A percentile compares a stretch with the other conserved stretches of the same genome.
Conservation (phyloP, 2,888 invertebrate species). For the Polyommatus iphigenia region DNA sequence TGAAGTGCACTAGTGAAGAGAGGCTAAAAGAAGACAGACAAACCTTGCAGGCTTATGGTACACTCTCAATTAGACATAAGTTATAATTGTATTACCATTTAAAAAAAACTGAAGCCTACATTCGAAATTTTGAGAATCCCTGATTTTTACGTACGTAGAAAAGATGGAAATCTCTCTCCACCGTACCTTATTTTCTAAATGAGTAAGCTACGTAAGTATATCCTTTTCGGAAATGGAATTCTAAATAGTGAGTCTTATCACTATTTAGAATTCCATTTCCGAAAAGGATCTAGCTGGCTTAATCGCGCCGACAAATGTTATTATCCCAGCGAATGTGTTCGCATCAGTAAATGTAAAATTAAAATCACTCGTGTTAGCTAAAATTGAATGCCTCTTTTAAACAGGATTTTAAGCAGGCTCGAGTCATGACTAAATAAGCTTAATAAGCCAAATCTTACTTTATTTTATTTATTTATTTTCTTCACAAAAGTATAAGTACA, state of each 20-base stretch:
- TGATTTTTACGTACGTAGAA: too few species aligned
- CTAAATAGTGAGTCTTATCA: not conserved
- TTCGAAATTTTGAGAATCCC: too few species aligned
- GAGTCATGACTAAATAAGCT: not conserved
- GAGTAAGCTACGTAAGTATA: not conserved
- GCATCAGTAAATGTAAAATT: not conserved
- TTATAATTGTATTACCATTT: too few species aligned
- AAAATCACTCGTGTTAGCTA: not conserved
- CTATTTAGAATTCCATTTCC: constrained; percentile 3
- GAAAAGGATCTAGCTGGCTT: not conserved
- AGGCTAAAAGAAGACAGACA: too few species aligned
- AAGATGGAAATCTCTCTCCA: too few species aligned
- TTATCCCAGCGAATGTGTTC: not conserved
- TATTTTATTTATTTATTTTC: too few species aligned
- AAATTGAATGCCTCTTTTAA: not conserved
- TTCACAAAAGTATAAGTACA: too few species aligned
- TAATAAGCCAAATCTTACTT: not conserved
- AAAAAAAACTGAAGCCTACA: too few species aligned
- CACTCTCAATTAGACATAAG: too few species aligned
- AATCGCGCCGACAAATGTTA: not conserved
- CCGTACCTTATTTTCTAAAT: not conserved
- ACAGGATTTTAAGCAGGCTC: not conserved
- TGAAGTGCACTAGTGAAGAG: too few species aligned
- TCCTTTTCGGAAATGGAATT: too few species aligned
- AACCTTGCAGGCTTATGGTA: too few species aligned